Percentiles rank a stretch among this genome's conserved stretches.
Conservation (phyloP, 2,113 vertebrate genomes). For the Gadus chalcogrammus region DNA sequence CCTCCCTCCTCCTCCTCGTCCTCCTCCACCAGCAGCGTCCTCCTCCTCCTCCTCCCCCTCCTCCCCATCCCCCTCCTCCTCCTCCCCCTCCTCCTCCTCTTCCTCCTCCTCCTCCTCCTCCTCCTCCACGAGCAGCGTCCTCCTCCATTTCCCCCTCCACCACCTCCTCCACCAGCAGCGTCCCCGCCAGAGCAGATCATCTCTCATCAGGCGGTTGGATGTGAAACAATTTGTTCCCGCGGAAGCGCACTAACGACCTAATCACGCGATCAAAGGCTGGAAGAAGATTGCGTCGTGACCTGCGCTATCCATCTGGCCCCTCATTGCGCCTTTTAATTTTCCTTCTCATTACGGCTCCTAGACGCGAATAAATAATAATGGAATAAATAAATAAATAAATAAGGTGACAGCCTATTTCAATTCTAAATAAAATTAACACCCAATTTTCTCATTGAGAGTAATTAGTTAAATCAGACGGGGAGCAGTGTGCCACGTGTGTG, state of each 20-base stretch:
- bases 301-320: conserved; percentile 91
- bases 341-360: conserved; percentile 78
- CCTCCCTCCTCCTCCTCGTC: neutral
- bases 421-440: conserved; percentile 95
- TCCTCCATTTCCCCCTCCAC: neutral
- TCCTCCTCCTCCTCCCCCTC: conserved; percentile 1
- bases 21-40: conserved; percentile 1
- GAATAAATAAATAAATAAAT: conserved; percentile 56
- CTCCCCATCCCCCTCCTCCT: neutral
- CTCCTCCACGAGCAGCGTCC: conserved; percentile 5
- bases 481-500: conserved; percentile 42
- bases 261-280: conserved; percentile 94
- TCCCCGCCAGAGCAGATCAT: conserved; percentile 78
- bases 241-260: conserved; percentile 96
- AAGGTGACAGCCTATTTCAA: conserved; percentile 54
- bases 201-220: conserved; percentile 89
- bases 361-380: conserved; percentile 69
- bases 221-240: conserved; percentile 90
- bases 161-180: conserved; percentile 42
- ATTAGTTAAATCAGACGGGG: conserved; percentile 99
- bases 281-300: conserved; percentile 97
- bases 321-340: conserved; percentile 84
- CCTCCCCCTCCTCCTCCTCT: neutral
- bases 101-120: neutral
- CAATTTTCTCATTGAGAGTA: conserved; percentile 92